Evolutionary conservation across 2,888 invertebrate species (phyloP).

Genomic region (Watsonalla cultraria): DNA sequence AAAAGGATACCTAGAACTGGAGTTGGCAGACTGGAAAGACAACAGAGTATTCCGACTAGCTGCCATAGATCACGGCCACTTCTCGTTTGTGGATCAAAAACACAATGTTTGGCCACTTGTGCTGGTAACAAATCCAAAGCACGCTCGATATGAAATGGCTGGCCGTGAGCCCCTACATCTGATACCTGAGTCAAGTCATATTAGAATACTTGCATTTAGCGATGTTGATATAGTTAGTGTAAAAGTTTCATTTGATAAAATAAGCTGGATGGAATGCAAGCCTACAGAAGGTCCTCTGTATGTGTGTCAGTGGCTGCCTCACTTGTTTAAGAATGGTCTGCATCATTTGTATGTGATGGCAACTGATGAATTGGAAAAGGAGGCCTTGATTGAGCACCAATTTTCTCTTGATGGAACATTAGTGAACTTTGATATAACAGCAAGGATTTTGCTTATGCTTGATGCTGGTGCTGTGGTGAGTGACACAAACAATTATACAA

Average conservation of each 20-base stretch:
- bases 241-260: conserved; percentile 82
- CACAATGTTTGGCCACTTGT: conserved; percentile 89
- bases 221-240: conserved; percentile 81
- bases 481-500: conserved; percentile 17
- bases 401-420: conserved; percentile 88
- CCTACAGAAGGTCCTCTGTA: conserved; percentile 84
- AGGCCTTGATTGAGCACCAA: conserved; percentile 79
- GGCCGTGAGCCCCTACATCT: conserved; percentile 84
- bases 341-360: conserved; percentile 82
- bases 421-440: conserved; percentile 81
- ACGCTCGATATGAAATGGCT: conserved; percentile 85
- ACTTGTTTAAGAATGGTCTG: conserved; percentile 80
- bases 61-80: conserved; percentile 93
- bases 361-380: conserved; percentile 77
- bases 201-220: conserved; percentile 90
- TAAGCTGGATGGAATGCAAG: conserved; percentile 81
- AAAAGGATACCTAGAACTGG: conserved; percentile 90
- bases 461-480: conserved; percentile 86
- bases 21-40: conserved; percentile 95
- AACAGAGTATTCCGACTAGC: conserved; percentile 90
- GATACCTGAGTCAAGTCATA: conserved; percentile 85
- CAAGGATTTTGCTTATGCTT: conserved; percentile 87
- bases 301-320: conserved; percentile 85
- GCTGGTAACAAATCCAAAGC: conserved; percentile 94
- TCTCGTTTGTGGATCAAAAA: conserved; percentile 89